Evolutionary conservation across 2,888 invertebrate species (phyloP).

Genomic region (Hylaea fasciaria): DNA sequence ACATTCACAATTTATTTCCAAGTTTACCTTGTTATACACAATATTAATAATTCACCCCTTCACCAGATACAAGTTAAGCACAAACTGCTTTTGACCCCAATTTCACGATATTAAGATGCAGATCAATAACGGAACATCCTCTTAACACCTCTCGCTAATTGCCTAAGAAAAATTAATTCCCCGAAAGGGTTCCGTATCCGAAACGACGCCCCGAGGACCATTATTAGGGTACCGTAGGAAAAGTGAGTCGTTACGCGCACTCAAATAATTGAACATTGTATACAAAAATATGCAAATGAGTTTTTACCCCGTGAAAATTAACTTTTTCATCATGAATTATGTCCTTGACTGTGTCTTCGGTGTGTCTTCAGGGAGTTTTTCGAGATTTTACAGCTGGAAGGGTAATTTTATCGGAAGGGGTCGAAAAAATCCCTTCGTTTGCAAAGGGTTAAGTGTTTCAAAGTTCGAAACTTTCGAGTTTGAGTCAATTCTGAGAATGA

Average conservation of each 20-base stretch:
- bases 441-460: conserved; percentile 59
- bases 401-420: conserved; percentile 57
- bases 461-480: conserved; percentile 32
- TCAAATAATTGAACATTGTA: conserved; percentile 77
- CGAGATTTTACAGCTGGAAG: conserved; percentile 72
- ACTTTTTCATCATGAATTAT: conserved; percentile 85
- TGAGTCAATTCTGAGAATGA: conserved; percentile 39
- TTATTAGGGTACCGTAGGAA: conserved; percentile 64
- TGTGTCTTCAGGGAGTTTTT: conserved; percentile 80
- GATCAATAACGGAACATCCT: conserved; percentile 67
- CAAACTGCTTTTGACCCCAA: conserved; percentile 32
- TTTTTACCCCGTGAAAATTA: conserved; percentile 76
- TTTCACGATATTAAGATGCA: conserved; percentile 49
- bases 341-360: conserved; percentile 77
- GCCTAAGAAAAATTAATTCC: conserved; percentile 83
- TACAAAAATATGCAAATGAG: conserved; percentile 83
- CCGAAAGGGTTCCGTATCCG: conserved; percentile 71
- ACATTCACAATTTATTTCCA: conserved; percentile 13
- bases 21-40: conserved; percentile 21
- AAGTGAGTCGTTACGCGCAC: conserved; percentile 66
- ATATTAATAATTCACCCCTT: conserved; percentile 35
- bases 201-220: conserved; percentile 74
- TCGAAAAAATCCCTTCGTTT: conserved; percentile 49
- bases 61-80: conserved; percentile 36
- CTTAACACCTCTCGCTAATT: conserved; percentile 75